Base-by-base conservation (phyloP, 1,140 invertebrate genomes). In the Tigriopus japonicus region DNA sequence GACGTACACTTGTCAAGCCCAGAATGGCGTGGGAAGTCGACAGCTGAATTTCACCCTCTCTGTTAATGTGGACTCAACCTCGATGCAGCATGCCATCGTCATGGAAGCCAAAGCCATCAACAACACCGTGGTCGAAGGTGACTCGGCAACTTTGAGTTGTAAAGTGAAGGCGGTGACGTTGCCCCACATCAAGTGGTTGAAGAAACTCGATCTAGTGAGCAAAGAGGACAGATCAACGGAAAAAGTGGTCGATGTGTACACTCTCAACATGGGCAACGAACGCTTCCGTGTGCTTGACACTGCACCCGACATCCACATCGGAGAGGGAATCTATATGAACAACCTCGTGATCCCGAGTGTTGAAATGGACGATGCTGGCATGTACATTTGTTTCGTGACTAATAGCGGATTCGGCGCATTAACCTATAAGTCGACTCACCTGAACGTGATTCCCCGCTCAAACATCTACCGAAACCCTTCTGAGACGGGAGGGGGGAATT, bases 1-100 rank as follows among this genome's bases (percentile, higher is more conserved):
- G n/a, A 85, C 93, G 0, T 95, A 93, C 68, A 93, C 87, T 10
- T 93, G 87, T 66, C 84, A 86, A 72, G 89, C 89, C 1, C 79
- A 81, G 55, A 94, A 92, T 70, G 84, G 86, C 68, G 72, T 91
- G n/a, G 90, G 90, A 1, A 87, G 93, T 78, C 87, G 88, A 10
- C 86, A 90, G 1, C 92, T 88, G 19, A 89, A 85, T 0, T 88
- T 83, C 67, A 86, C 83, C 28, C 80, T 89, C 19, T 78, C 81
- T 68, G 85, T 89, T 9, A 84, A 86, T 65, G 71, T 72, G 67
- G n/a, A 15, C 35, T 35, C 28, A 35, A 43, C 28, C 17, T 41
- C 19, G 21, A 23, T 23, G 21, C 59, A 23, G n/a, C 19, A 52
- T 45, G 41, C 52, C 28, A 41, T 40, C 10, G 12, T 62, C 42